These are phyloP conservation scores for Frankliniella fusca DNA, from an alignment of 2,888 invertebrate species.

Conservation along the genomic window DNA sequence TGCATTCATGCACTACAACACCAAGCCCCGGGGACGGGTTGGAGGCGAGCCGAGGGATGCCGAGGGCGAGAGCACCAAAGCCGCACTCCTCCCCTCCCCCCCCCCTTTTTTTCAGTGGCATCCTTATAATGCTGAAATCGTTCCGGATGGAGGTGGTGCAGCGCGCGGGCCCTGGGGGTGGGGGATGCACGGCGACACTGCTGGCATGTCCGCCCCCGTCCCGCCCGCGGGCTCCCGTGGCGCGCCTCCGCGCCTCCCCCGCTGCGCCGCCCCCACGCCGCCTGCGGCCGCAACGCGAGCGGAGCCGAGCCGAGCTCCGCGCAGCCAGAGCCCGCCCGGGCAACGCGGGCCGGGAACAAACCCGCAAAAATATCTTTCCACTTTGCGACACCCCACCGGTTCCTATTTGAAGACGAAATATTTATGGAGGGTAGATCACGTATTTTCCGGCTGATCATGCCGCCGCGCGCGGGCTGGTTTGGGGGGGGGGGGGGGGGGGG, in stretches of 20 bases:
- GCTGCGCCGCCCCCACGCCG: not conserved
- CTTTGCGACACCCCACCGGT: constrained; percentile 7
- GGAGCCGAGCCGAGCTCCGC: not conserved
- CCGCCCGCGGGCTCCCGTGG: too few relatives aligned
- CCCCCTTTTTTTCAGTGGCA: not conserved
- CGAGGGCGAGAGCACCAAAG: not conserved
- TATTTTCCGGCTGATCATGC: constrained; percentile 1
- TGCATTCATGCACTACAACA: too few relatives aligned
- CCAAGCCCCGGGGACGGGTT: not conserved
- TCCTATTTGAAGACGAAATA: constrained; percentile 23
- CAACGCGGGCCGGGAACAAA: not conserved
- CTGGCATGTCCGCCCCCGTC: not conserved
- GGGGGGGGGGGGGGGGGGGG: too few relatives aligned
- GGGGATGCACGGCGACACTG: not conserved
- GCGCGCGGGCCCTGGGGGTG: not conserved
- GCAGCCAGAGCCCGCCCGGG: not conserved
- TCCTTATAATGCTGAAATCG: not conserved
- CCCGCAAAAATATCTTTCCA: constrained; percentile 14
- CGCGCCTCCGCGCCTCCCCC: not conserved
- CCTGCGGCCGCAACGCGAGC: not conserved
- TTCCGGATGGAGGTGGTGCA: not conserved
- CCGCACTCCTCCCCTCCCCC: not conserved
- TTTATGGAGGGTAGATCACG: constrained; percentile 12
- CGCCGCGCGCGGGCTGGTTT: not conserved
- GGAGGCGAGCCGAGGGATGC: not conserved